Base-by-base conservation (phyloP, 2,113 vertebrate genomes). In the Todiramphus chloris region DNA sequence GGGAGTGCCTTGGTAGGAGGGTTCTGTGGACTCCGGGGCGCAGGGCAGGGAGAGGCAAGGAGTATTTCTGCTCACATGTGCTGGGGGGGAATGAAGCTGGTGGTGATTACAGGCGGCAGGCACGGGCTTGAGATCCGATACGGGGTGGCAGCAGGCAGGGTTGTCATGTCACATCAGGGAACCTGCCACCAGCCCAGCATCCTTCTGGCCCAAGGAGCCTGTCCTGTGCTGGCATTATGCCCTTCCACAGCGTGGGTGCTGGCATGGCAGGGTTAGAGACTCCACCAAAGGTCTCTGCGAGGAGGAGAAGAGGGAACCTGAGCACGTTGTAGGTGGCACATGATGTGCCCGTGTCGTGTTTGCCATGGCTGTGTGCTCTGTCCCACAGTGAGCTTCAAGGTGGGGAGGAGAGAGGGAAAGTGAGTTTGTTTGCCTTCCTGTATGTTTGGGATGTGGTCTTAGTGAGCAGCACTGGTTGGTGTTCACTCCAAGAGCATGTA, bases 21-120 rank as follows among this genome's bases (percentile, higher is more conserved):
- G 16, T 48, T 77, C 51, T 0, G 3, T 4, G 5, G 5, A 30
- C 41, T 56, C 50, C 18, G 16, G 25, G 28, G 4, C 63, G 1
- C 0, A 35, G n/a, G 72, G 68, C 67, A 70, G 44, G 23, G 30
- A 50, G 28, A 11, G 19, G 53, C 59, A 44, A 35, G 0, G 8
- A 43, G 14, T 3, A 0, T n/a, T 81, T 48, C 55, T 75, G n/a
- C 39, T 86, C 5, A 1, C 2, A 3, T 59, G 33, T 66, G 51
- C 18, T 19, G 37, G 16, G 8, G 16, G 30, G 28, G 10, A 43
- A 59, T 9, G 39, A 27, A 24, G 41, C 8, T 19, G 18, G 18
- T 30, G 41, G 56, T 82, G 35, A 25, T 33, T 50, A 31, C 10
- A 16, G n/a, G 43, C 0, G 0, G 41, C 41, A 9, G 0, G 41